A percentile compares a stretch with the other conserved stretches of the same genome.
These are phyloP conservation scores for Toxostoma redivivum DNA, from an alignment of 2,113 vertebrate species.

Conservation along the genomic window DNA sequence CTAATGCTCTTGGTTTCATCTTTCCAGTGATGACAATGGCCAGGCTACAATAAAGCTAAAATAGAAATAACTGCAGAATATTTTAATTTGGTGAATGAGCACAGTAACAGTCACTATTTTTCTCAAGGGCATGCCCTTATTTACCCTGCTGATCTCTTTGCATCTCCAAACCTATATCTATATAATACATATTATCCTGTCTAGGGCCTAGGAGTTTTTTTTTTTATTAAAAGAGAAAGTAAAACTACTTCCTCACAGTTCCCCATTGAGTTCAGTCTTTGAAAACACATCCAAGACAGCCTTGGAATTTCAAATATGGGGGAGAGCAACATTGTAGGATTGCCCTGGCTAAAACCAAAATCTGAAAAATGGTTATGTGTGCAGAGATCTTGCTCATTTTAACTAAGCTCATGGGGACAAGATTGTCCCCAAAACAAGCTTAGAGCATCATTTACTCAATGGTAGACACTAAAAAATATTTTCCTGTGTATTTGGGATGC, in stretches of 20 bases:
- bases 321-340: background rate
- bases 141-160: rapidly evolving
- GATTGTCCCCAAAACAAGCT: background rate
- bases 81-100: background rate
- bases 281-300: background rate
- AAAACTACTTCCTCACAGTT: background rate
- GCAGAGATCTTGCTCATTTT: background rate
- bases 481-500: background rate
- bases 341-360: background rate
- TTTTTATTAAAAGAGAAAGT: background rate
- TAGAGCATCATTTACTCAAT: background rate
- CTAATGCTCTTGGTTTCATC: background rate
- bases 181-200: background rate
- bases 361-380: background rate
- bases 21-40: background rate
- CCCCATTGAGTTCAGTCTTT: background rate
- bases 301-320: background rate
- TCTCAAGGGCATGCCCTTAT: background rate
- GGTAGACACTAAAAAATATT: background rate
- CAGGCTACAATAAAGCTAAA: background rate
- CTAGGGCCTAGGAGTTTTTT: background rate
- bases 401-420: background rate
- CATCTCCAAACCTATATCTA: background rate
- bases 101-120: background rate
- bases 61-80: background rate